Base-by-base conservation (phyloP, 2,888 invertebrate genomes). In the Pasiphila rectangulata region DNA sequence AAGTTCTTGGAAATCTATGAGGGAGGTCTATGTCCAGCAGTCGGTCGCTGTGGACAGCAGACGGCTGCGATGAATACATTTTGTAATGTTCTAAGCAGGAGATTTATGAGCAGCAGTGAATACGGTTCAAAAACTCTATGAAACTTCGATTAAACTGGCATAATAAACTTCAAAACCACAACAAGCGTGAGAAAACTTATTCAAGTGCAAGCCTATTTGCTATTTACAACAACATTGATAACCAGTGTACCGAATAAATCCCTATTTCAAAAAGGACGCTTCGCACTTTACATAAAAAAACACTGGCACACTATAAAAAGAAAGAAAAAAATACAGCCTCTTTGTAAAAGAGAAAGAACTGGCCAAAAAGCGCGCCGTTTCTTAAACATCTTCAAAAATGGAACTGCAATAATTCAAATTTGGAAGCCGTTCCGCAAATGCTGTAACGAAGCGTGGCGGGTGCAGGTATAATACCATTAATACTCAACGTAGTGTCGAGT, bases 361-460 rank as follows among this genome's bases (percentile, higher is more conserved):
- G 34, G 38, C 24, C 40, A 17, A 37, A 46, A 40, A 49, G 23
- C 12, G 20, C 15, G 12, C 12, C 23, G 17, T 41, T 44, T 36
- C 41, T n/a, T n/a, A 50, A 48, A 49, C 32, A 48, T 47, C 44
- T 43, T 56, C 53, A 52, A 59, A 62, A 64, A 63, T 53, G 57
- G 46, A 53, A 48, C 44, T 50, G 65, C 54, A 69, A 77, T 84
- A 83, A 79, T 74, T 84, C 82, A 82, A 80, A 83, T 78, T 78
- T 75, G 76, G 82, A 76, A 75, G 69, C 68, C 66, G 65, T 63
- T 68, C 68, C 70, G 75, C 76, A 83, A 83, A 83, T 84, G 64
- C 64, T 71, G 71, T 85, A 84, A 84, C 82, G 83, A 85, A 84
- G 69, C 80, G 79, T 79, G 63, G 60, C 57, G 49, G 39, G 51